Evolutionary conservation across 2,797 vertebrate species (phyloP).

Genomic region (Fistularia tabacaria): DNA sequence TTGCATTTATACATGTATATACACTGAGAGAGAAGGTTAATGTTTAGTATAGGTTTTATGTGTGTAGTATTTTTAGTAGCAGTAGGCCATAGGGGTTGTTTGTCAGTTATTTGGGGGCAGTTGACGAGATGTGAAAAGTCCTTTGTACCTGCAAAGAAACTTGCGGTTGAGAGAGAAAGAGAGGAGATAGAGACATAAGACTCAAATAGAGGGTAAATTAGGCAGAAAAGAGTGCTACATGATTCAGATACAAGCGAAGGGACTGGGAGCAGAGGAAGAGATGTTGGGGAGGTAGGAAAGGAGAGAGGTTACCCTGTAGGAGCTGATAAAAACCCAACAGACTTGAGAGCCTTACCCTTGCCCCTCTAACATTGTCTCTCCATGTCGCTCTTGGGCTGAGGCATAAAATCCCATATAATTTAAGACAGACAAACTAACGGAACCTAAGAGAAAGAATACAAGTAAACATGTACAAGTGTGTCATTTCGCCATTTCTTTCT

Average conservation of each 20-base stretch:
- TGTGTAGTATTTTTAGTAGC: slow-evolving; percentile 71
- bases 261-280: slow-evolving; percentile 63
- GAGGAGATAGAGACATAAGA: slow-evolving; percentile 76
- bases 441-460: slow-evolving; percentile 99
- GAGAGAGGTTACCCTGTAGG: slow-evolving; percentile 77
- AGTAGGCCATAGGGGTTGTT: slow-evolving; percentile 66
- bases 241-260: slow-evolving; percentile 66
- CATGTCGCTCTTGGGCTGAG: slow-evolving; percentile 84
- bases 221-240: slow-evolving; percentile 77
- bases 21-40: slow-evolving; percentile 77
- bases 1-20: slow-evolving; percentile 83
- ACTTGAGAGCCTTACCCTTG: slow-evolving; percentile 98
- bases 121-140: slow-evolving; percentile 76
- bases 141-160: slow-evolving; percentile 96
- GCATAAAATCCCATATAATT: slow-evolving; percentile 92
- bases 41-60: slow-evolving; percentile 78
- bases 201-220: slow-evolving; percentile 74
- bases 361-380: slow-evolving; percentile 90
- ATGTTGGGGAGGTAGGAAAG: slow-evolving; percentile 59
- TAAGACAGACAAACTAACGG: slow-evolving; percentile 99
- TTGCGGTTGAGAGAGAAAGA: slow-evolving; percentile 86
- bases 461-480: slow-evolving; percentile 86
- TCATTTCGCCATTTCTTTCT: slow-evolving; percentile 67
- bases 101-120: slow-evolving; percentile 73
- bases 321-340: slow-evolving; percentile 85